Base-by-base conservation (phyloP, 2,113 vertebrate species). In the Nycticebus coucang region DNA sequence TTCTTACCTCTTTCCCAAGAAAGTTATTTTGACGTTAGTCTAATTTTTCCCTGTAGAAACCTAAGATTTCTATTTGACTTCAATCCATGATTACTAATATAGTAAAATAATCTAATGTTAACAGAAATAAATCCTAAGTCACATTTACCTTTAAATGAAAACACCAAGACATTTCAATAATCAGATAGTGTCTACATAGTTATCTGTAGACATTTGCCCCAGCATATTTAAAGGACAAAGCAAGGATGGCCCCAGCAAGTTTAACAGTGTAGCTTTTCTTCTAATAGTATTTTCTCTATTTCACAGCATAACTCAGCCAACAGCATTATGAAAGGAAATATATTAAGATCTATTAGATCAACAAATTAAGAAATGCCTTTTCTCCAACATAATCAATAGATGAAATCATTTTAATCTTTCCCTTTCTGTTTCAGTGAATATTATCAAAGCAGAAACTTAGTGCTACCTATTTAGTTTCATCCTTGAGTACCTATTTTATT, bases 1-100 rank as follows among this genome's bases (percentile, higher is more conserved):
- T 75, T 97, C 89, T 41, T 22, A 77, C 80, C 14, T 30, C 60
- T 93, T 93, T 22, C 21, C 64, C 45, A 81, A 79, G 89, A 91
- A 60, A 94, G 60, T 92, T 77, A 37, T 71, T 97, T 87, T 89
- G 91, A 96, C n/a, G 69, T 87, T n/a, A 53, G 81, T 96, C 59
- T 45, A 3, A 41, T 97, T 96, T 69, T 92, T 53, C 87, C 78
- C 53, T 93, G 0, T 24, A 3, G 24, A 53, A 50, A 86, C 1
- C 26, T 14, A 95, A 83, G 14, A 80, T 19, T 95, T 72, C 68
- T 33, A 50, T 68, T 96, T 96, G 93, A 41, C 4, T 94, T 59
- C 18, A 24, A 10, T 83, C 69, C 53, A 78, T 41, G 90, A 86
- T 90, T 35, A 2, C 19, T 21, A 19, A 72, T 74, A 71, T 0